Evolutionary conservation across 2,113 vertebrate species (phyloP).

Genomic region (Corynorhinus townsendii): DNA sequence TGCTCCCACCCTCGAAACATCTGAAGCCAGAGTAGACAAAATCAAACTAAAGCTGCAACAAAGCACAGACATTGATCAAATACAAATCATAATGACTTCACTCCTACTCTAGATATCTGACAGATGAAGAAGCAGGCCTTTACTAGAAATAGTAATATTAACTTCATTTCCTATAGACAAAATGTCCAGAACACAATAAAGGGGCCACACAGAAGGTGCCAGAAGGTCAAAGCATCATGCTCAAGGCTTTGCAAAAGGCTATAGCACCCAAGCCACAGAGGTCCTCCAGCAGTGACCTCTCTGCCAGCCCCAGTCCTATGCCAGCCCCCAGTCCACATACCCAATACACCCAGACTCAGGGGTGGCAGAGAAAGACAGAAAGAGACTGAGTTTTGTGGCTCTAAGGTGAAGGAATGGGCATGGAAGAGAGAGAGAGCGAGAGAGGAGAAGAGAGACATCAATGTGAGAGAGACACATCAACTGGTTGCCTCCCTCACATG

Average conservation of each 20-base stretch:
- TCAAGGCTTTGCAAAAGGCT: background rate
- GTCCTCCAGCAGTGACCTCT: background rate
- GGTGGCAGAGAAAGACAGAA: background rate
- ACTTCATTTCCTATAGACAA: background rate
- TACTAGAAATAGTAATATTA: background rate
- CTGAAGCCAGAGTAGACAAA: background rate
- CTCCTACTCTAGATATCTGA: background rate
- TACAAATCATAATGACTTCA: background rate
- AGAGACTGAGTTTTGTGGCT: background rate
- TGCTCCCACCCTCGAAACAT: background rate
- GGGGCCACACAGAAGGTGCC: background rate
- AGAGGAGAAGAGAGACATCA: too few relatives aligned
- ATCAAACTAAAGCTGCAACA: background rate
- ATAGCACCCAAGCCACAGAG: background rate
- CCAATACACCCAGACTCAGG: background rate
- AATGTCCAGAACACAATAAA: background rate
- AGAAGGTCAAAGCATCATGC: background rate
- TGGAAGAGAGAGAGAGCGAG: too few relatives aligned
- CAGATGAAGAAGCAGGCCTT: background rate
- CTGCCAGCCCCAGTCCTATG: background rate
- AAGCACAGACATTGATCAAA: background rate
- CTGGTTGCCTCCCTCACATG: too few relatives aligned
- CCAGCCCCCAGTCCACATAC: background rate
- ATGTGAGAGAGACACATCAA: too few relatives aligned
- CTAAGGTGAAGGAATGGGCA: background rate